These are phyloP conservation scores for Empis livida DNA, from an alignment of 2,888 invertebrate species.

Conservation along the genomic window DNA sequence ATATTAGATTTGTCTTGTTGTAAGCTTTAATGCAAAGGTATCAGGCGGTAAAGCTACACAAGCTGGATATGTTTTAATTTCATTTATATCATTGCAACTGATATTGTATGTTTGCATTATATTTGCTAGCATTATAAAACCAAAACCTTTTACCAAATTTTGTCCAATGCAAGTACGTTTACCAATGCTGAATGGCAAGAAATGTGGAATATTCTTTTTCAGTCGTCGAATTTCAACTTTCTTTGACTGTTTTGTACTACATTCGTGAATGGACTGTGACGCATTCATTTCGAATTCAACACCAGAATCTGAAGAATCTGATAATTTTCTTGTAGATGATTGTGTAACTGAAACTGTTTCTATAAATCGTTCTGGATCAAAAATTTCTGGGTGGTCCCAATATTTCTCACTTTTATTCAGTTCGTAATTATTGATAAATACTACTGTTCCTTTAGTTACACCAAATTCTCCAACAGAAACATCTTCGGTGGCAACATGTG, in stretches of 20 bases:
- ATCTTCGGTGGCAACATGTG: constrained; percentile 66
- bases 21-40: constrained; percentile 47
- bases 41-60: constrained; percentile 61
- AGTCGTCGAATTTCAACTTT: constrained; percentile 29
- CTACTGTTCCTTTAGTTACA: constrained; percentile 60
- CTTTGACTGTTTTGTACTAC: not conserved
- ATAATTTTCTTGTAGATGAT: not conserved
- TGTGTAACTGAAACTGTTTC: constrained; percentile 24
- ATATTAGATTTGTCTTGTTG: constrained; percentile 31
- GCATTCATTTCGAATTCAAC: not conserved
- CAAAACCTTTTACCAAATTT: constrained; percentile 58
- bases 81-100: constrained; percentile 38
- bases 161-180: constrained; percentile 71
- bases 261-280: not conserved
- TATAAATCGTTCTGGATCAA: constrained; percentile 60
- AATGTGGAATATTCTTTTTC: constrained; percentile 46
- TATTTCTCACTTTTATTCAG: constrained; percentile 56
- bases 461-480: constrained; percentile 55
- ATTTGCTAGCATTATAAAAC: constrained; percentile 55
- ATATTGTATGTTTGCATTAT: constrained; percentile 57
- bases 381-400: constrained; percentile 57
- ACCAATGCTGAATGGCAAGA: constrained; percentile 70
- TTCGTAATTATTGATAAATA: constrained; percentile 70
- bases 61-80: constrained; percentile 46
- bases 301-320: not conserved